Base-by-base conservation (phyloP, 2,888 invertebrate genomes). In the Sepiola atlantica region DNA sequence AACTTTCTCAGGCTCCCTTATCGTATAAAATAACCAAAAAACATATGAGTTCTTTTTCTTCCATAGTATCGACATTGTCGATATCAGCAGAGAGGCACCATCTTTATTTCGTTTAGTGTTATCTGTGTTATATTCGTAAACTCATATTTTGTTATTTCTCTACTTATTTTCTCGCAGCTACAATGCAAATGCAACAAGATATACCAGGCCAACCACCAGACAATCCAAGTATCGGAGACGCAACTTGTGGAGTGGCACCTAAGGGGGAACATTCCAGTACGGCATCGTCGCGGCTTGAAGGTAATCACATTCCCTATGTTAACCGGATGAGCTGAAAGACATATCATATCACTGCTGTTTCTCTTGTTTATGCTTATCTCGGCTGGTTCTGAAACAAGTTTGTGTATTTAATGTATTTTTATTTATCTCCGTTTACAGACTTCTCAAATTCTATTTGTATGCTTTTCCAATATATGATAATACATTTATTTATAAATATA, bases 201-300 rank as follows among this genome's bases (percentile, higher is more conserved):
- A 77, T 77, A 77, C 77, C 77, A 18, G 77, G 77, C 3, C 77
- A 77, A 32, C 77, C 77, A 77, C 77, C 77, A 77, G 77, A 77
- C 32, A 77, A 77, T 77, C 77, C 32, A n/a, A 77, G n/a, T 77
- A n/a, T 77, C 0, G 77, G 77, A n/a, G 77, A 77, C 77, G 77
- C 32, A 77, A 32, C 77, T n/a, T 77, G 77, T 16, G 77, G 77
- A 77, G 77, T 77, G 77, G 77, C 77, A n/a, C 77, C 77, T n/a
- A n/a, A 77, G 77, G 77, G 77, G n/a, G 77, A 32, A 77, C 77
- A 77, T 77, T 77, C 77, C 18, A 77, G 77, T 77, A 77, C 77
- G 32, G 77, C 77, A 77, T 77, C 77, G 77, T 77, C 77, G n/a
- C 77, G 77, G 32, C 77, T 77, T 77, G 77, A 77, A 77, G 77